These are phyloP conservation scores for Tenthredo mesomela DNA, from an alignment of 2,888 invertebrate genomes.

Conservation along the genomic window DNA sequence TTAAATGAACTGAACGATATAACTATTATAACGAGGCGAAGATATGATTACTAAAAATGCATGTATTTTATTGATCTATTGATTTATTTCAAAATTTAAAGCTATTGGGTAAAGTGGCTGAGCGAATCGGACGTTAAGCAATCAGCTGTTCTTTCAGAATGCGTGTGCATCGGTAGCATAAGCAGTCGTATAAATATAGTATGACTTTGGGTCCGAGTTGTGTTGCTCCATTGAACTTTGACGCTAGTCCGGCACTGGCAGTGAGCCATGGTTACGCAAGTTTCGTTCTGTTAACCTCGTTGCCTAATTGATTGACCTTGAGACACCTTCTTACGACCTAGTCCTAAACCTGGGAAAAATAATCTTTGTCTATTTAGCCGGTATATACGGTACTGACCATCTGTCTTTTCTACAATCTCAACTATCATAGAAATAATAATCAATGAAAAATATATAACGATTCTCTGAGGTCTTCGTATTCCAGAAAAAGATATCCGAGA, in stretches of 20 bases:
- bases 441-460: not conserved
- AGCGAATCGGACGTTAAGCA: not conserved
- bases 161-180: conserved; percentile 47
- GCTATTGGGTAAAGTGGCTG: not conserved
- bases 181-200: conserved; percentile 71
- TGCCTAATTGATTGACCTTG: conserved; percentile 72
- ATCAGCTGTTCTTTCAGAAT: conserved; percentile 46
- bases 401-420: not conserved
- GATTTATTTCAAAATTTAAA: not conserved
- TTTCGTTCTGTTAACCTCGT: conserved; percentile 73
- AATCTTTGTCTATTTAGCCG: conserved; percentile 20
- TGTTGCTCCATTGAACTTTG: conserved; percentile 78
- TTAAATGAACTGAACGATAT: not conserved
- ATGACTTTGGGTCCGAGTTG: conserved; percentile 70
- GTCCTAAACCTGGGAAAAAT: conserved; percentile 44
- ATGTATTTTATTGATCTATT: not conserved
- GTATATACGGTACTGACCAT: not conserved
- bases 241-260: conserved; percentile 71
- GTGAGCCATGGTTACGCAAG: conserved; percentile 74
- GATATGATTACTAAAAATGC: not conserved
- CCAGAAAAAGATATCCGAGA: not conserved
- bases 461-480: not conserved
- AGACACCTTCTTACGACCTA: conserved; percentile 66
- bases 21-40: not conserved
- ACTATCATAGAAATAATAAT: not conserved